Evolutionary conservation across 53 echinoderm and acorn worm species (phyloP).

Genomic region (Paelopatides confundens): DNA sequence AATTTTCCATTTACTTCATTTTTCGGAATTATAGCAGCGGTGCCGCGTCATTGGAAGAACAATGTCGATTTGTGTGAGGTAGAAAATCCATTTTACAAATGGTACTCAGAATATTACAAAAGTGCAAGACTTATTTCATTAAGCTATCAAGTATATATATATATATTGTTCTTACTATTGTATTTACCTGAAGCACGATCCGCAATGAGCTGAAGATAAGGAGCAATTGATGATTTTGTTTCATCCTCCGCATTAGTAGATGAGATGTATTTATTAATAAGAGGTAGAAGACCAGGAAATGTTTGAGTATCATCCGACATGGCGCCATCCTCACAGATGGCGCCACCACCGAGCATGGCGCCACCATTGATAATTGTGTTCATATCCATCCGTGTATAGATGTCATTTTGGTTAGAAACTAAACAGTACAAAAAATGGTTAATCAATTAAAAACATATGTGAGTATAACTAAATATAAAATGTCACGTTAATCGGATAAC

Average conservation of each 20-base stretch:
- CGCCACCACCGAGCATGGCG: background rate
- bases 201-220: constrained; percentile 28
- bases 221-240: background rate
- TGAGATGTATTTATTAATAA: constrained; percentile 22
- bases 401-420: background rate
- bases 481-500: no score
- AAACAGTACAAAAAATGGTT: background rate
- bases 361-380: constrained; percentile 57
- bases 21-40: no score
- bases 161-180: no score
- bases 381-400: constrained; percentile 18
- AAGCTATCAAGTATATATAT: no score
- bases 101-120: no score
- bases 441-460: background rate
- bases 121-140: no score
- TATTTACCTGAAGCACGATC: constrained; percentile 40
- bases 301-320: no score
- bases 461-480: no score
- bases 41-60: no score
- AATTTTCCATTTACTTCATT: no score
- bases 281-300: constrained; percentile 28
- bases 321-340: background rate
- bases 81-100: no score
- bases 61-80: no score
- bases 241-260: background rate